Evolutionary conservation across 92 coral and sea anemone genomes (phyloP).

Genomic region (Blastomussa wellsi): DNA sequence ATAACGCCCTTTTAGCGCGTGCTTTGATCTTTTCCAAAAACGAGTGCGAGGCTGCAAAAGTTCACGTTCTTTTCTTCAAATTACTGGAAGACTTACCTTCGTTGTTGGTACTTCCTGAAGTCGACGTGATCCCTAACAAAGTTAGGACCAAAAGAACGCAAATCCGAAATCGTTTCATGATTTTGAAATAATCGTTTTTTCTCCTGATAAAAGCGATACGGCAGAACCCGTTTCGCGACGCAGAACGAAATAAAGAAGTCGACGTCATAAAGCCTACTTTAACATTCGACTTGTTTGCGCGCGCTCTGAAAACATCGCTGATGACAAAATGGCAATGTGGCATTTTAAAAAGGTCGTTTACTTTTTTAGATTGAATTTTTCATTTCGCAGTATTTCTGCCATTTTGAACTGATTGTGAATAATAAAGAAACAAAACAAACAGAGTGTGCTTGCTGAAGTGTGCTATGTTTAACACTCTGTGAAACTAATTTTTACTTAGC

Average conservation of each 20-base stretch:
- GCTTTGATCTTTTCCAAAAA: background rate
- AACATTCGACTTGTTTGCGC: background rate
- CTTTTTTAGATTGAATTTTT: background rate
- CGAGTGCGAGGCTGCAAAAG: background rate
- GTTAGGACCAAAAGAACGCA: constrained; percentile 6
- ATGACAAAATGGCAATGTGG: background rate
- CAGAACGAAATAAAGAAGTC: constrained; percentile 1
- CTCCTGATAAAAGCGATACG: background rate
- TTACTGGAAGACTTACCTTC: constrained; percentile 8
- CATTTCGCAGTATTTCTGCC: background rate
- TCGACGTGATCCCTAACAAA: background rate
- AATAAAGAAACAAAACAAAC: too few relatives aligned
- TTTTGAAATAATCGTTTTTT: background rate
- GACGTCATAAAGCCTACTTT: constrained; percentile 17
- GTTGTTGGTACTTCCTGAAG: background rate
- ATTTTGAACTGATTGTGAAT: background rate
- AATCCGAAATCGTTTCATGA: background rate
- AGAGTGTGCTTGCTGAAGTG: background rate
- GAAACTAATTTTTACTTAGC: too few relatives aligned
- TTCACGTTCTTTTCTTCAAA: background rate
- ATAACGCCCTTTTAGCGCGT: background rate
- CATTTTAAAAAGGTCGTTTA: background rate
- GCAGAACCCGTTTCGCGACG: background rate
- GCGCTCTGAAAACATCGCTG: constrained; percentile 15
- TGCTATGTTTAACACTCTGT: background rate